These are phyloP conservation scores for Drosophila novamexicana DNA, from an alignment of 1,140 invertebrate genomes.

Conservation along the genomic window DNA sequence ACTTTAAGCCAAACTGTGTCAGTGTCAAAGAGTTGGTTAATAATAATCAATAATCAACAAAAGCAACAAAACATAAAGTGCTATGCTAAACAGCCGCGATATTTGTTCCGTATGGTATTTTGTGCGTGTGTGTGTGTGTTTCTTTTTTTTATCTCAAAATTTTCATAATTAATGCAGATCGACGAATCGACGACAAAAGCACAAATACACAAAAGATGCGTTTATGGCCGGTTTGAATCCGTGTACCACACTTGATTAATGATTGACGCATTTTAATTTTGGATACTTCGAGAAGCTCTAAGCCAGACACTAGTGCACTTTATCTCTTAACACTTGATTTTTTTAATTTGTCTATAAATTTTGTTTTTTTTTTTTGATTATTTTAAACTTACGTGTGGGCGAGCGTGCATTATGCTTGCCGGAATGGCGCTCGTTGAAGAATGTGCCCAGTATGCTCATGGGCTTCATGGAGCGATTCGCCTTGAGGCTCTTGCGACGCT, in stretches of 20 bases:
- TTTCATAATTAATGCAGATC: conserved; percentile 59
- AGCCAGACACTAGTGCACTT: conserved; percentile 10
- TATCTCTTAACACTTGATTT: conserved; percentile 1
- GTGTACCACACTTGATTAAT: conserved; percentile 14
- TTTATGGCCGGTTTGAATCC: not conserved
- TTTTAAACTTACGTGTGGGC: conserved; percentile 77
- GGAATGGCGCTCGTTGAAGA: conserved; percentile 69
- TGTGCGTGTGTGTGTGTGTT: not conserved
- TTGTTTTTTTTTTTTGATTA: not conserved
- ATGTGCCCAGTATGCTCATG: conserved; percentile 69
- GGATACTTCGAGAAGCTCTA: conserved; percentile 50
- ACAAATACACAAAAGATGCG: conserved; percentile 15
- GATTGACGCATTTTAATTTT: conserved; percentile 23
- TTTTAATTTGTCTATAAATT: not conserved
- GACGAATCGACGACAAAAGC: conserved; percentile 2
- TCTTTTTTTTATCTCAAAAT: conserved; percentile 10
- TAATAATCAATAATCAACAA: conserved; percentile 10
- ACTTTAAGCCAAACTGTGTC: conserved; percentile 56
- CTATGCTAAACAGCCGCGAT: conserved; percentile 60
- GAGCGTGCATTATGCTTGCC: conserved; percentile 63
- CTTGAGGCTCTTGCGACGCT: conserved; percentile 78
- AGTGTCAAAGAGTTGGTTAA: conserved; percentile 54
- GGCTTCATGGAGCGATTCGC: conserved; percentile 72
- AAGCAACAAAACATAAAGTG: conserved; percentile 59
- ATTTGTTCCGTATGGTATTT: conserved; percentile 46